Percentiles rank a stretch among this genome's conserved stretches.
Conservation (phyloP, 2,888 invertebrate species). For the Heliconius ismenius region DNA sequence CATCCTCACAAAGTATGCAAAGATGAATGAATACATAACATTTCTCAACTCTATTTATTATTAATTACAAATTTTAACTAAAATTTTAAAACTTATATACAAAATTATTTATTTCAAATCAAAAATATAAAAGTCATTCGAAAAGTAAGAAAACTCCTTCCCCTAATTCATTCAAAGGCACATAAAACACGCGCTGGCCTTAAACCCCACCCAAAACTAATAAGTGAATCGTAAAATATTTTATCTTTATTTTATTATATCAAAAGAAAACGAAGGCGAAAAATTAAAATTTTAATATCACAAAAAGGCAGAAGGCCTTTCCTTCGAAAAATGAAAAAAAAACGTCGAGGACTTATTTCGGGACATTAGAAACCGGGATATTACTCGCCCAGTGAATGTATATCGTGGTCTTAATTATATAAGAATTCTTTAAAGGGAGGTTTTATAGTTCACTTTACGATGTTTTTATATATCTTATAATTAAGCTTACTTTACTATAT, state of each 20-base stretch:
- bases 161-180: constrained; percentile 37
- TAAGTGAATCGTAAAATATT: constrained; percentile 36
- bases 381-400: constrained; percentile 22
- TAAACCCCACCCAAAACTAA: constrained; percentile 29
- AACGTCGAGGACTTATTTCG: constrained; percentile 59
- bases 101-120: background rate
- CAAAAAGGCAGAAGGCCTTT: constrained; percentile 43
- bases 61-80: too few species aligned
- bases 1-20: too few species aligned
- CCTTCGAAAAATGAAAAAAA: constrained; percentile 48
- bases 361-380: constrained; percentile 49
- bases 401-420: constrained; percentile 17
- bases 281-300: constrained; percentile 50
- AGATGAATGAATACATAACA: too few species aligned
- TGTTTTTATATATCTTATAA: background rate
- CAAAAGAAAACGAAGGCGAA: constrained; percentile 38
- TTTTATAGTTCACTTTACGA: constrained; percentile 1
- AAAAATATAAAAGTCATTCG: background rate
- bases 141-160: background rate
- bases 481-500: too few species aligned
- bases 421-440: constrained; percentile 6
- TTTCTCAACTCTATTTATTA: too few species aligned
- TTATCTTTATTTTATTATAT: constrained; percentile 45
- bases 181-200: constrained; percentile 36
- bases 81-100: too few species aligned